Evolutionary conservation across 2,113 vertebrate genomes (phyloP), one percentile per base, ranked within the genome.

Genomic region (Osmerus mordax): DNA sequence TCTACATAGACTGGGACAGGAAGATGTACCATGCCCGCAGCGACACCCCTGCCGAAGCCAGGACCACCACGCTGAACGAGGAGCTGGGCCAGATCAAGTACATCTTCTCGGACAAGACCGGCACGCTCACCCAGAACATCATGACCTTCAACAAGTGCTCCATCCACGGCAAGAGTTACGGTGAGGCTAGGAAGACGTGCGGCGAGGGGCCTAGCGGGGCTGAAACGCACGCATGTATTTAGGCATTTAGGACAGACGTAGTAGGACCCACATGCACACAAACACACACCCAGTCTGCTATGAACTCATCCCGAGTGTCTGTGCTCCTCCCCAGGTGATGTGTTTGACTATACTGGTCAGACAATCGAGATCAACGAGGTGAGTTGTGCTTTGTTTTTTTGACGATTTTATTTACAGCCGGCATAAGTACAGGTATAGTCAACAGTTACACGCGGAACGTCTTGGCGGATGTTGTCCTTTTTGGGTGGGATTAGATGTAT

Each of bases 71-170:
- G 0, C 93, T 99, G 77, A 99, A 96, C 0, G 97, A 99, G 83
- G 97, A 97, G 83, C 94, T 99, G 8, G 96, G 97, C 0, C 97
- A 99, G 79, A 98, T 99, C 87, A 93, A 95, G 70, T 99, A 98
- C 58, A 75, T 99, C 78, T 99, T 99, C 88, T 98, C 96, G 0
- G 97, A 99, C 90, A 99, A 99, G 83, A 99, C 97, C 0, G 97
- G 97, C 64, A 99, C 97, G 0, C 94, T 99, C 70, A 99, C 97
- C 1, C 95, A 96, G 92, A 99, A 99, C 61, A 95, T 98, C 89
- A 99, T 99, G 97, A 86, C 85, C 69, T 99, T 99, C 93, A 95
- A 91, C 85, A 98, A 96, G 82, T 99, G 97, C 86, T 95, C 96
- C 84, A 95, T 99, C 84, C 91, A 95, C 0, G 95, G 96, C 32